Evolutionary conservation across 2,797 vertebrate genomes (phyloP), one percentile per base, ranked within the genome.

Genomic region (Muscicapa comitata): DNA sequence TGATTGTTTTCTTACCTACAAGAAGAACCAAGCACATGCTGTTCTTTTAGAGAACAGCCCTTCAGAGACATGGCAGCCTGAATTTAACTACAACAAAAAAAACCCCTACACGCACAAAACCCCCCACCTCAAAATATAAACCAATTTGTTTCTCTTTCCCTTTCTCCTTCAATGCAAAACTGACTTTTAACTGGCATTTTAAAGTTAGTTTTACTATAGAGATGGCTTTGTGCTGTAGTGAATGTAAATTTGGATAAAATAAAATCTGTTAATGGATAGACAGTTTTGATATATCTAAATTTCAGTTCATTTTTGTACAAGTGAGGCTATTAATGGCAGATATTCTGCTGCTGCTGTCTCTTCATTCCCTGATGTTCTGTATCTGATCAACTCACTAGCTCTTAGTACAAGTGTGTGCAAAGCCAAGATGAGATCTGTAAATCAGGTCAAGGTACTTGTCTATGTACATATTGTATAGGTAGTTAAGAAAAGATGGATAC

Each of bases 71-170:
- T 6, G 53, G 53, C 12, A 79, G 37, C 53, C 53, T 57, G 37
- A 70, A 74, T 18, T 42, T 63, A 66, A 71, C 6, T 7, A 19
- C 77, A 89, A 45, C 11, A 59, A 18, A n/a, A 29, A 17, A 37
- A 26, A 13, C 1, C 2, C 0, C 8, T 4, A 6, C 8, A 3
- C 0, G 0, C 16, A 20, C 17, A 45, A 70, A 80, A 31, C 2
- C 3, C 4, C 13, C 2, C 7, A 37, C 24, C 5, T 24, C n/a
- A 35, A 72, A 71, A 48, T 7, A 31, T 21, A 48, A 57, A 74
- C 1, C 14, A 24, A 0, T 59, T 86, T 53, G 4, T 74, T 74
- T 68, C 5, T 77, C 57, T 93, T 75, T 55, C 6, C 10, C 7
- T n/a, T 59, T 83, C 7, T 48, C 5, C 16, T 74, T 66, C 8